Evolutionary conservation across 2,113 vertebrate species (phyloP).

Genomic region (Phyllostomus hastatus): DNA sequence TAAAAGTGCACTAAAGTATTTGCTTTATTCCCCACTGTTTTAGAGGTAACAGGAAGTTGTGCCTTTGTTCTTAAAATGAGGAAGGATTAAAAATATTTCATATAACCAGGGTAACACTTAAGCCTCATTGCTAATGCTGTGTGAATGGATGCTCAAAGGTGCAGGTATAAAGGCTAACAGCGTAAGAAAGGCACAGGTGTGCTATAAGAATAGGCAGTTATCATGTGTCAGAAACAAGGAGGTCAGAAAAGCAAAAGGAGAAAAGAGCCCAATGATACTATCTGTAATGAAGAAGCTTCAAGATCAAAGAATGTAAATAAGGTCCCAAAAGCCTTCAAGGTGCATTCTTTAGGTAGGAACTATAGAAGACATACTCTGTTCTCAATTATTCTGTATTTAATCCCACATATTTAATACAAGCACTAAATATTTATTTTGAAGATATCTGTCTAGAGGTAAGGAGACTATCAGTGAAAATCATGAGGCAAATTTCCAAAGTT

Average conservation of each 20-base stretch:
- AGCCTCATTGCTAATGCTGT: neutral
- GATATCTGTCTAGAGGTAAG: neutral
- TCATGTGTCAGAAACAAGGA: neutral
- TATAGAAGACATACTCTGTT: neutral
- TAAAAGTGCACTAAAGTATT: neutral
- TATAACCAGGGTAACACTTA: neutral
- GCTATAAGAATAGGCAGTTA: constrained; percentile 7
- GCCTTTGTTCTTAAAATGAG: neutral
- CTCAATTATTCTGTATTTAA: neutral
- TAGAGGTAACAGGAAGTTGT: neutral
- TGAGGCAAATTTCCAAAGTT: neutral
- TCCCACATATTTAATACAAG: neutral
- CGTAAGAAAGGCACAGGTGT: neutral
- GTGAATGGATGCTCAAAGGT: neutral
- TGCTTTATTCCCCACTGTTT: neutral
- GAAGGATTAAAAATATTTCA: neutral
- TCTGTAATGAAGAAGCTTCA: neutral
- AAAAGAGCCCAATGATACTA: neutral
- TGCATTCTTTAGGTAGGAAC: neutral
- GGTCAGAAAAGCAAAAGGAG: neutral
- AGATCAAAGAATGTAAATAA: constrained; percentile 29
- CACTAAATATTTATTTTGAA: neutral
- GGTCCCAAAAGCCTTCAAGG: neutral
- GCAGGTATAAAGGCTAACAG: neutral
- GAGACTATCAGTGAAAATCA: neutral